Evolutionary conservation across 2,888 invertebrate species (phyloP).

Genomic region (Vanessa cardui): DNA sequence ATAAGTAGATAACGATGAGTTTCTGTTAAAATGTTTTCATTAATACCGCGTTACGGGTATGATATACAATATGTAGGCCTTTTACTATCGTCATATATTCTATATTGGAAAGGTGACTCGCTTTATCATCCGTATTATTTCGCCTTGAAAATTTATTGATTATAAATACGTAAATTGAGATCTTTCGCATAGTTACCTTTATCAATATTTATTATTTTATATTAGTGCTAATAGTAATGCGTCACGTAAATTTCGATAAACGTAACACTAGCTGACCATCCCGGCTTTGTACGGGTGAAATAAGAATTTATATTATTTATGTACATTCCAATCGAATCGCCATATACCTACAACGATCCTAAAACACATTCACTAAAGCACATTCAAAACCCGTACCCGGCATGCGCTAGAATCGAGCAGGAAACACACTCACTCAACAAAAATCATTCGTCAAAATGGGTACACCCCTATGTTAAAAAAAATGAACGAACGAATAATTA

Average conservation of each 20-base stretch:
- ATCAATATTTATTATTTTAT: conserved; percentile 20
- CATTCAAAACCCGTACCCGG: too few relatives aligned
- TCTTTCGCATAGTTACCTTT: conserved; percentile 20
- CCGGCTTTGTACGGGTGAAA: background rate
- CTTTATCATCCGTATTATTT: conserved; percentile 27
- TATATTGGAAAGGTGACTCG: conserved; percentile 42
- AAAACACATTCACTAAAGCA: too few relatives aligned
- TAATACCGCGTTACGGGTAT: conserved; percentile 23
- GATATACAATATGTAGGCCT: conserved; percentile 35
- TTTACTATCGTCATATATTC: conserved; percentile 23
- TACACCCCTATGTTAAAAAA: too few relatives aligned
- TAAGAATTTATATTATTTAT: too few relatives aligned
- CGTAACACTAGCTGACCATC: background rate
- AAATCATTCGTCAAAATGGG: too few relatives aligned
- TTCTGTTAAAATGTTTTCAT: conserved; percentile 21
- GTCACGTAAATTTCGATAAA: background rate
- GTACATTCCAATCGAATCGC: too few relatives aligned
- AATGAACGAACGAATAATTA: too few relatives aligned
- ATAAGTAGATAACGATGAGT: conserved; percentile 43
- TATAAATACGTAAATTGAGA: conserved; percentile 14
- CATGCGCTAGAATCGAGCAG: too few relatives aligned
- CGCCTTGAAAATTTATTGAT: conserved; percentile 31
- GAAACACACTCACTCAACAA: too few relatives aligned
- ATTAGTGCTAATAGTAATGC: background rate
- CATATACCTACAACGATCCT: too few relatives aligned